Base-by-base conservation (phyloP, 2,113 vertebrate genomes). In the Morphnarchus princeps region DNA sequence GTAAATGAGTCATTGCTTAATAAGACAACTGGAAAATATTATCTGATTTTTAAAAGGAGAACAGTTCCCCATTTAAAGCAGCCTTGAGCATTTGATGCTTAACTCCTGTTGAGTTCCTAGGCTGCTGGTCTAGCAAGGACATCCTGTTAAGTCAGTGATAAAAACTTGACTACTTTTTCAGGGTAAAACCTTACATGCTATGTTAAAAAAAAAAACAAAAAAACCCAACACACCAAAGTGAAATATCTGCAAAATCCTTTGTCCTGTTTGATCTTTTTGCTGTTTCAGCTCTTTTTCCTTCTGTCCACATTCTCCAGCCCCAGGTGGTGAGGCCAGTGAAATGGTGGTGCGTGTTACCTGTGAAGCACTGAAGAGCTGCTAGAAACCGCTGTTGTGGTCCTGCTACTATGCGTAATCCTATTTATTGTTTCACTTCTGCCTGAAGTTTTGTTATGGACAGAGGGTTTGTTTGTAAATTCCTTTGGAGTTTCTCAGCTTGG, bases 381-480 rank as follows among this genome's bases (percentile, higher is more conserved):
- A 17, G 13, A 70, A 83, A 58, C 59, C 1, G 0, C n/a, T 81
- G 28, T 42, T 77, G 40, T 43, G 66, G n/a, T 78, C 32, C 57
- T 59, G 34, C 55, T 94, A 14, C 42, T 67, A 22, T 5, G 29
- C 2, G 0, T 50, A 87, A 22, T 50, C 28, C 66, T 77, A 11
- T 61, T 89, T 82, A 57, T 76, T 85, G n/a, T 92, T 96, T 88
- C 82, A 17, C 62, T 80, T 94, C 82, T 96, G 42, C 63, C n/a
- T 82, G 29, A 82, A 70, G 57, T 85, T 93, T 91, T 80, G 71
- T 89, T 95, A 50, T 19, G 45, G 54, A 72, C 14, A 7, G n/a
- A 79, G 28, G 25, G 34, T 72, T 95, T 95, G 69, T 95, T 91
- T 94, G 70, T 82, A 72, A 89, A 95, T 85, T 89, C 45, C 66